Base-by-base conservation (phyloP, 2,113 vertebrate species). In the Channa maculata region DNA sequence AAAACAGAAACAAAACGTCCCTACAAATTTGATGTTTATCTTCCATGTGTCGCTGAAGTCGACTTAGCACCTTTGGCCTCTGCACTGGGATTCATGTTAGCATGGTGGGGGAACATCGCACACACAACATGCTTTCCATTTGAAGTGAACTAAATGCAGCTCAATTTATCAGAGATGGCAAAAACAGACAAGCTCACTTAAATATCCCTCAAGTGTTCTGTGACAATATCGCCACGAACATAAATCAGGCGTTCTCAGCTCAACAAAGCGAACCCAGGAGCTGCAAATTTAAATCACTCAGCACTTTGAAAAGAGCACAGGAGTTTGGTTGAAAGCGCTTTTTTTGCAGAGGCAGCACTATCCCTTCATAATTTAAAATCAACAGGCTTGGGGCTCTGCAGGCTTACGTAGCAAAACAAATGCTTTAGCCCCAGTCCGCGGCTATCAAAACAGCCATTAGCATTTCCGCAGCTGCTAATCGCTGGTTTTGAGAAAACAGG, bases 401-500 rank as follows among this genome's bases (percentile, higher is more conserved):
- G 82, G 80, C 86, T 71, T 88, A 90, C 81, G 10, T 75, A 84
- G 86, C 71, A 70, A 91, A 91, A 92, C 91, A 92, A 88, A 83
- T 79, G 86, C 77, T 55, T 79, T 15, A 82, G 75, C 75, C 85
- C 49, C 38, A n/a, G 64, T 73, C 79, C 34, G 10, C 36, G 71
- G 45, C 84, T 90, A 87, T 88, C 65, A 88, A 93, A 93, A 92
- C 91, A 92, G 83, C 88, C 90, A 88, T 92, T 89, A 93, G 91
- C 89, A 92, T 92, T 93, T 93, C 91, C 88, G 90, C 60, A 4
- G 82, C 78, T 75, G 82, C 53, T 93, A 92, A 92, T 93, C 79
- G 71, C 85, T 60, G 57, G 65, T 9, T 72, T 66, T 86, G 86
- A 88, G 77, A 91, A 93, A 92, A 90, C 84, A 85, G 57, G 45